Evolutionary conservation across 1,140 invertebrate genomes (phyloP).

Genomic region (Phocides pigmalion): DNA sequence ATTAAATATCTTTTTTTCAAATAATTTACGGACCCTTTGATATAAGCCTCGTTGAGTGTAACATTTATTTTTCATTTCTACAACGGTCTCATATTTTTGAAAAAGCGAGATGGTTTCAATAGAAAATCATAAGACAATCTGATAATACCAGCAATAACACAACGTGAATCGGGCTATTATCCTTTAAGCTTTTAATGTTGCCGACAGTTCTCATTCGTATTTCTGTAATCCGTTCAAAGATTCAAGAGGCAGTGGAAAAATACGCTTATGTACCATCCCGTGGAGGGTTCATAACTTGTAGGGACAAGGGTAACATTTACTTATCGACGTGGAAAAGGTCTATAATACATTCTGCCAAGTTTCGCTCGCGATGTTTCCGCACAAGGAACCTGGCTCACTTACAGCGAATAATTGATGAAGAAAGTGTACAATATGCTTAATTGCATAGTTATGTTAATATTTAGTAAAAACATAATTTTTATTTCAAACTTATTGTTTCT

Average conservation of each 20-base stretch:
- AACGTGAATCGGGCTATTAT: constrained; percentile 42
- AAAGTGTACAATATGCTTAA: background rate
- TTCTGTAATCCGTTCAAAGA: constrained; percentile 47
- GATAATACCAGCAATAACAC: constrained; percentile 20
- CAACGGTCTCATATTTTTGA: background rate
- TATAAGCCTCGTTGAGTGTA: background rate
- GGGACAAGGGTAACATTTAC: constrained; percentile 70
- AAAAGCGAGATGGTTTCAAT: constrained; percentile 17
- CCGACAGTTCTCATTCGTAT: constrained; percentile 39
- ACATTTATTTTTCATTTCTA: background rate
- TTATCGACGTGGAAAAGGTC: constrained; percentile 73
- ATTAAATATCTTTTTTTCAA: background rate
- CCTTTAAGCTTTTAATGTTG: constrained; percentile 46
- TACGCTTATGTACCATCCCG: constrained; percentile 48
- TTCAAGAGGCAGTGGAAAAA: constrained; percentile 48
- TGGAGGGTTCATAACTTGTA: constrained; percentile 58
- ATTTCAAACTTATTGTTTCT: too few species aligned
- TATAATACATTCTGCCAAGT: constrained; percentile 61
- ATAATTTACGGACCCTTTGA: background rate
- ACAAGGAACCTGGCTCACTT: constrained; percentile 1
- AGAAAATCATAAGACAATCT: constrained; percentile 32
- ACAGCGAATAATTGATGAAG: constrained; percentile 3
- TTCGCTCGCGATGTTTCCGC: constrained; percentile 31
- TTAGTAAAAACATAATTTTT: too few species aligned
- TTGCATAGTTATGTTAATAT: background rate